Percentiles rank a stretch among this genome's conserved stretches.
Evolutionary conservation across 2,113 vertebrate species (phyloP).

Genomic region (Bubo scandiacus): DNA sequence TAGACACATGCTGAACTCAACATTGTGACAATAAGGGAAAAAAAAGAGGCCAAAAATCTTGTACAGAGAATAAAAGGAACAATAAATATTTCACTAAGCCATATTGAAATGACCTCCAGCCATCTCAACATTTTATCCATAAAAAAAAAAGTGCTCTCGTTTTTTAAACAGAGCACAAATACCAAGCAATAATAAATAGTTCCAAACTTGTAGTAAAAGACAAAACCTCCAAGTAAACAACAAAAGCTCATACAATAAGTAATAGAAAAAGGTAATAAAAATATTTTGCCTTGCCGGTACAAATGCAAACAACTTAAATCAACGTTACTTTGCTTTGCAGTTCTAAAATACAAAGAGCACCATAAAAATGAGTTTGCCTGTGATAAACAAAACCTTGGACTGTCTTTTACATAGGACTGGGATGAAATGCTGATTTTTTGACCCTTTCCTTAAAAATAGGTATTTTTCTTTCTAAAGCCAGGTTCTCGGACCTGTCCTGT

Average conservation of each 20-base stretch:
- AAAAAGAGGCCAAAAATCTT: slow-evolving; percentile 82
- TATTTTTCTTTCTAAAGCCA: slow-evolving; percentile 7
- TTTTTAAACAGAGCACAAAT: slow-evolving; percentile 84
- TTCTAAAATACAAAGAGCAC: slow-evolving; percentile 83
- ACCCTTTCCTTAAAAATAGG: slow-evolving; percentile 28
- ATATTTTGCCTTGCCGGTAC: slow-evolving; percentile 85
- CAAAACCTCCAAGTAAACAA: slow-evolving; percentile 87
- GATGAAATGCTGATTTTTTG: slow-evolving; percentile 71
- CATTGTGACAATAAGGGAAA: slow-evolving; percentile 80
- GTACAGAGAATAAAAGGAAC: slow-evolving; percentile 87
- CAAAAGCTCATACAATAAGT: slow-evolving; percentile 85
- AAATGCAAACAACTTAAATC: slow-evolving; percentile 84
- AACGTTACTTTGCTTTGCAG: slow-evolving; percentile 78
- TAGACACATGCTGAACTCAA: slow-evolving; percentile 88
- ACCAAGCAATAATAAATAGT: slow-evolving; percentile 90
- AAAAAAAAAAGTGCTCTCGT: slow-evolving; percentile 79
- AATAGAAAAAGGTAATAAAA: slow-evolving; percentile 90
- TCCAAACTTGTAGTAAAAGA: slow-evolving; percentile 88
- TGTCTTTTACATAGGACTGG: slow-evolving; percentile 66
- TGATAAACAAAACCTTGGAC: slow-evolving; percentile 71
- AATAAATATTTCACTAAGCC: slow-evolving; percentile 88
- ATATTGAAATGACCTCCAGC: slow-evolving; percentile 83
- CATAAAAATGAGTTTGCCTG: slow-evolving; percentile 78
- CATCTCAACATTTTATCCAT: slow-evolving; percentile 86
- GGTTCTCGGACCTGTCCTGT: neutral